phyloP scores from a whole-genome alignment of 1,140 invertebrate species.

The Drosophila elegans region DNA sequence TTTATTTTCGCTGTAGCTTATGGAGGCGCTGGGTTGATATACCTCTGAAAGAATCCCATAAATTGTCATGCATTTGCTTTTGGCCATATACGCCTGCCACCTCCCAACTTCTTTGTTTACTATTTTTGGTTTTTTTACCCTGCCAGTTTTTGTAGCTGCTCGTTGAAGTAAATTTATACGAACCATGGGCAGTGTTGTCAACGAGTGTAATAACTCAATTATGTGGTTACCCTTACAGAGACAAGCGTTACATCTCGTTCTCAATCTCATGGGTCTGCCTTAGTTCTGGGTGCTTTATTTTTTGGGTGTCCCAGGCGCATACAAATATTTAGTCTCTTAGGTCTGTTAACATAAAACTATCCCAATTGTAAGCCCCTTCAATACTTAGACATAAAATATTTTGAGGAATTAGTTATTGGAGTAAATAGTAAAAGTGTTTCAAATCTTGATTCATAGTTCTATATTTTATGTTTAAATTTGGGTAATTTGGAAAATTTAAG shows the following conservation, averaged over 20 bases:
- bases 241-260: constrained; percentile 43
- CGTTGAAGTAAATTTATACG: constrained; percentile 40
- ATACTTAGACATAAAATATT: too few relatives aligned
- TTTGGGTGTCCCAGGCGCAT: constrained; percentile 2
- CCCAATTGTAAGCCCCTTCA: too few relatives aligned
- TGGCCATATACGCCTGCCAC: constrained; percentile 4
- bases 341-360: too few relatives aligned
- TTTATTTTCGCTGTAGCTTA: constrained; percentile 16
- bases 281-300: constrained; percentile 24
- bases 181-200: constrained; percentile 33
- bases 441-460: too few relatives aligned
- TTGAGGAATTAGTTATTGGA: too few relatives aligned
- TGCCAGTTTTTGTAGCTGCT: constrained; percentile 33
- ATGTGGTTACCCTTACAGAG: constrained; percentile 62
- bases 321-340: neutral
- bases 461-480: too few relatives aligned
- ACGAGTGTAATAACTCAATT: constrained; percentile 74
- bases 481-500: too few relatives aligned
- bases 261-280: constrained; percentile 11
- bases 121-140: constrained; percentile 21
- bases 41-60: constrained; percentile 28
- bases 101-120: constrained; percentile 20
- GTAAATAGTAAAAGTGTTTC: too few relatives aligned
- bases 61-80: constrained; percentile 38
- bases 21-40: constrained; percentile 30